Evolutionary conservation across 2,797 vertebrate species (phyloP).

Genomic region (Rhynchotus rufescens): DNA sequence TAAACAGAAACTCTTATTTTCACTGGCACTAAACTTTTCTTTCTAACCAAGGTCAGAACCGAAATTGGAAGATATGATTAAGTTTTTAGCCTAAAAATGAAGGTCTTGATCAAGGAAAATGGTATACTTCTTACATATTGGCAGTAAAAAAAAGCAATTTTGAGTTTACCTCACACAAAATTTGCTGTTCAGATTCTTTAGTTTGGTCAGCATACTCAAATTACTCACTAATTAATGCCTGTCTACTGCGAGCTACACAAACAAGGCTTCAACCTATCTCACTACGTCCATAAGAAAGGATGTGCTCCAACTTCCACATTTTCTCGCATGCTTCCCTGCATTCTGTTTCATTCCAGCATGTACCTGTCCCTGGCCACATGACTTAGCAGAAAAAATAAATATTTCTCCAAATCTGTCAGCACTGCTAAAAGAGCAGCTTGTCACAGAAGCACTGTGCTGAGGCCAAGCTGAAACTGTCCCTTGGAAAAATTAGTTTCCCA

Average conservation of each 20-base stretch:
- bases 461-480: conserved; percentile 37
- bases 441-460: conserved; percentile 34
- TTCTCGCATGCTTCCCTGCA: background rate
- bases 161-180: background rate
- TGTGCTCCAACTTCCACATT: background rate
- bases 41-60: background rate
- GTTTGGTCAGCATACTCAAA: conserved; percentile 3
- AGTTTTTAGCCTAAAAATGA: background rate
- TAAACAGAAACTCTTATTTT: background rate
- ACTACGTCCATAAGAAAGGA: background rate
- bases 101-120: background rate
- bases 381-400: conserved; percentile 63
- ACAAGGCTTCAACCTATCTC: background rate
- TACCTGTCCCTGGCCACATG: conserved; percentile 41
- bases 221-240: background rate
- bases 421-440: conserved; percentile 49
- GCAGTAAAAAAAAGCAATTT: background rate
- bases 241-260: background rate
- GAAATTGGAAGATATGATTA: background rate
- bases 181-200: background rate
- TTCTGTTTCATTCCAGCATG: conserved; percentile 19
- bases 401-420: background rate
- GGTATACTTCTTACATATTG: background rate
- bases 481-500: conserved; percentile 59
- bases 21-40: background rate